A percentile compares a stretch with the other conserved stretches of the same genome.
Conservation (phyloP, 2,797 vertebrate genomes). For the Poeciliopsis turneri region DNA sequence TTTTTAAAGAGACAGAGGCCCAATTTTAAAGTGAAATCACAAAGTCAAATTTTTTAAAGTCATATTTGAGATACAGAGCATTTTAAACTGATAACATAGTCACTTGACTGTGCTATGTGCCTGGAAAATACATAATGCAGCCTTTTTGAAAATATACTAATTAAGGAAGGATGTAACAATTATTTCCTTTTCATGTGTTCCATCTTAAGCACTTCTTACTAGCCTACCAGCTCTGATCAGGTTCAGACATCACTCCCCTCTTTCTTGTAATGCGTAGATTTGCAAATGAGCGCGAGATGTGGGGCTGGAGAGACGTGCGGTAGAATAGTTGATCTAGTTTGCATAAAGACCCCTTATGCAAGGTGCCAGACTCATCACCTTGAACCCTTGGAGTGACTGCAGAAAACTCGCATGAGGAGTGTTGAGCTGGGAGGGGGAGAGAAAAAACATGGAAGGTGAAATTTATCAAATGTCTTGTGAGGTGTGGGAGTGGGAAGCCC, state of each 20-base stretch:
- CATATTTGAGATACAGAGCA: too few species aligned
- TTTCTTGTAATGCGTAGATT: constrained; percentile 58
- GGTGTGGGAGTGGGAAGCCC: constrained; percentile 60
- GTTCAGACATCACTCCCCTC: constrained; percentile 40
- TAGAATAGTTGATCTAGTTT: constrained; percentile 60
- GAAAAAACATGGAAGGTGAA: constrained; percentile 19
- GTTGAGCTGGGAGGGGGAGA: constrained; percentile 28
- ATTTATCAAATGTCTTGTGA: constrained; percentile 62
- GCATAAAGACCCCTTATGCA: constrained; percentile 71
- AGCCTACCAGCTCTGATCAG: constrained; percentile 39
- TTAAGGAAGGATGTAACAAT: background rate
- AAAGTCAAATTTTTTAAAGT: too few species aligned
- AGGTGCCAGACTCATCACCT: constrained; percentile 53
- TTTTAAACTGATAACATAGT: too few species aligned
- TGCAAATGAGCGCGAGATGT: constrained; percentile 52
- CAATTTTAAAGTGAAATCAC: too few species aligned
- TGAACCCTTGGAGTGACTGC: constrained; percentile 28
- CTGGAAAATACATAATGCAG: too few species aligned
- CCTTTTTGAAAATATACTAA: background rate
- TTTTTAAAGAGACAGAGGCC: too few species aligned
- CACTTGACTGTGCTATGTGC: too few species aligned
- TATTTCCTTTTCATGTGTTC: constrained; percentile 21
- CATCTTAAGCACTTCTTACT: constrained; percentile 52
- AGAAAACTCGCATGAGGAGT: constrained; percentile 9
- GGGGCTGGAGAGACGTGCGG: background rate